A percentile compares a stretch with the other conserved stretches of the same genome.
phyloP scores from a whole-genome alignment of 1,140 invertebrate genomes.

The Globodera ellingtonae region DNA sequence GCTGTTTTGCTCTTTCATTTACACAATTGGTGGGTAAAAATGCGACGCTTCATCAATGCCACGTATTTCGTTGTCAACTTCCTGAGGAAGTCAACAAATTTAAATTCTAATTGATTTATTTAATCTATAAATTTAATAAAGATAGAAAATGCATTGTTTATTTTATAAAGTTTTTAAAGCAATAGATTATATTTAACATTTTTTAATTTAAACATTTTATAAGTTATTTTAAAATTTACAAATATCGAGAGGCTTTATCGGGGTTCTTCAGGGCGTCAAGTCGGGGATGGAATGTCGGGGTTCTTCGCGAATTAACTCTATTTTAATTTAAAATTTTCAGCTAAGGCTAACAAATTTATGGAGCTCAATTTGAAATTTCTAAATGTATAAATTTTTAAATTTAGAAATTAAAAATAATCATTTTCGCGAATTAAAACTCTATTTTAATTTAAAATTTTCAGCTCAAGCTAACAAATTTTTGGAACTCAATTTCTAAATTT shows the following conservation, averaged over 20 bases:
- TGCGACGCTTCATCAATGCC: conserved; percentile 88
- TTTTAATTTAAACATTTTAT: conserved; percentile 19
- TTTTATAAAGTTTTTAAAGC: neutral
- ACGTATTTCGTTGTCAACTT: conserved; percentile 89
- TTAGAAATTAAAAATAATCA: conserved; percentile 3
- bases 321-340: too few relatives aligned
- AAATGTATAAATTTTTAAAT: neutral
- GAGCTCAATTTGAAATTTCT: too few relatives aligned
- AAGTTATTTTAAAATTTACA: conserved; percentile 5
- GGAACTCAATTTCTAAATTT: too few relatives aligned
- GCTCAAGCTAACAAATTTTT: too few relatives aligned
- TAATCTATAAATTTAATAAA: conserved; percentile 4
- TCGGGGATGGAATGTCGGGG: too few relatives aligned
- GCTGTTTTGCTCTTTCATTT: conserved; percentile 96
- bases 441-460: too few relatives aligned
- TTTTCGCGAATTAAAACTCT: too few relatives aligned
- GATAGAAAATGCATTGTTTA: conserved; percentile 21
- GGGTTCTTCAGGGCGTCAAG: neutral
- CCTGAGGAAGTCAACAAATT: conserved; percentile 82
- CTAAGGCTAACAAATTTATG: too few relatives aligned
- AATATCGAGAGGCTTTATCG: neutral
- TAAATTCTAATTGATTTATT: conserved; percentile 67
- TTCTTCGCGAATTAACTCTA: too few relatives aligned
- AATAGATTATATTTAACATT: conserved; percentile 64
- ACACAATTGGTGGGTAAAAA: conserved; percentile 74